These are phyloP conservation scores for Riparia riparia DNA, from an alignment of 2,113 vertebrate species.

Conservation along the genomic window DNA sequence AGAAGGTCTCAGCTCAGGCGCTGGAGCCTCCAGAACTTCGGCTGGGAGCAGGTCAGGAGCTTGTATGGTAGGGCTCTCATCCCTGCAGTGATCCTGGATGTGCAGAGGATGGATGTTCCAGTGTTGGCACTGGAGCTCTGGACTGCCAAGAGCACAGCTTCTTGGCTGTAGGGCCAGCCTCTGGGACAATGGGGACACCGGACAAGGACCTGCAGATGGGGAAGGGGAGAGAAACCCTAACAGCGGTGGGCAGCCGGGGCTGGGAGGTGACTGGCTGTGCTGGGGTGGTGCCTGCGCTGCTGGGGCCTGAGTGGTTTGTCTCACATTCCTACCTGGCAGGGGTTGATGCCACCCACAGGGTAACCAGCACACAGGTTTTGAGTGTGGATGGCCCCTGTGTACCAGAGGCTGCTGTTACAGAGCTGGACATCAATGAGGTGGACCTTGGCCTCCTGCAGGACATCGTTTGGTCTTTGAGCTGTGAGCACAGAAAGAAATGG, in stretches of 20 bases:
- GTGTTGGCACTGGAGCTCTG: not conserved
- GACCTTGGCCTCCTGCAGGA: not conserved
- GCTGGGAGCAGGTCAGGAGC: not conserved
- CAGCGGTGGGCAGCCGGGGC: fast-evolving
- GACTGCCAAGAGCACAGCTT: not conserved
- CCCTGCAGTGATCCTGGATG: not conserved
- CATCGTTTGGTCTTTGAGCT: fast-evolving
- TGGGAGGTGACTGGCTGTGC: not conserved
- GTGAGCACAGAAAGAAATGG: not conserved
- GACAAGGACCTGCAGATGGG: not conserved
- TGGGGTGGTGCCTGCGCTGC: fast-evolving
- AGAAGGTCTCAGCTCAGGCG: no score
- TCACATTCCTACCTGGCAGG: not conserved
- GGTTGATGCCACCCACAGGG: not conserved
- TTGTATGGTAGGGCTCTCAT: not conserved
- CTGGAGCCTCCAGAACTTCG: not conserved
- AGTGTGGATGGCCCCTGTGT: not conserved
- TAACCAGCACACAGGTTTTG: not conserved
- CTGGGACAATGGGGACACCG: not conserved
- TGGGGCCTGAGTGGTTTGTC: not conserved
- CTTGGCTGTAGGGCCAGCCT: not conserved
- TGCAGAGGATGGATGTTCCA: not conserved
- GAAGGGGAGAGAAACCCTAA: not conserved
- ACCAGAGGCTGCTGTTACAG: slow-evolving; percentile 12
- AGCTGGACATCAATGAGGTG: not conserved